A percentile compares a stretch with the other conserved stretches of the same genome.
Evolutionary conservation across 2,888 invertebrate species (phyloP).

Genomic region (Suillia variegata): DNA sequence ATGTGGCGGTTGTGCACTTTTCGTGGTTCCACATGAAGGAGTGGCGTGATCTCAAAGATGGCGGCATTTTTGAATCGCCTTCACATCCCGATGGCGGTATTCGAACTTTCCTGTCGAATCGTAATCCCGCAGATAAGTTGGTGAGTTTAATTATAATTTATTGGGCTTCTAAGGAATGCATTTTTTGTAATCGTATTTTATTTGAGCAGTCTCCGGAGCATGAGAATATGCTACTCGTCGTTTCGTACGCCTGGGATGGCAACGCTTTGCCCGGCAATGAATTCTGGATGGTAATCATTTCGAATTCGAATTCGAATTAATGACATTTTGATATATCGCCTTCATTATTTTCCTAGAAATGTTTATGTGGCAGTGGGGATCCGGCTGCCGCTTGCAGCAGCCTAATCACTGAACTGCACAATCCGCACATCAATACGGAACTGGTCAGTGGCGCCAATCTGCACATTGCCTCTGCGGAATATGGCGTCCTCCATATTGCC

Average conservation of each 20-base stretch:
- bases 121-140: conserved; percentile 66
- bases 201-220: conserved; percentile 41
- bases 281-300: conserved; percentile 67
- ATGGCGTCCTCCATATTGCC: conserved; percentile 53
- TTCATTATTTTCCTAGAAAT: conserved; percentile 41
- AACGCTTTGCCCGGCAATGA: conserved; percentile 77
- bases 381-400: conserved; percentile 67
- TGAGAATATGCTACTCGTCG: conserved; percentile 65
- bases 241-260: conserved; percentile 76
- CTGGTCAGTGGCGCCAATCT: conserved; percentile 63
- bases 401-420: conserved; percentile 66
- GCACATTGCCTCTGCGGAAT: conserved; percentile 60
- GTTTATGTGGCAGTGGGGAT: conserved; percentile 62
- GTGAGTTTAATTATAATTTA: conserved; percentile 27
- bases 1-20: conserved; percentile 70
- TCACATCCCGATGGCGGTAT: conserved; percentile 61
- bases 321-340: neutral
- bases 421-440: conserved; percentile 63
- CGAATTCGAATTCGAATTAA: conserved; percentile 24
- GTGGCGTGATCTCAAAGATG: conserved; percentile 63
- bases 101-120: conserved; percentile 63
- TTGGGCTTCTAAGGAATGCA: too few relatives aligned
- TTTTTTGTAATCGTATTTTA: neutral
- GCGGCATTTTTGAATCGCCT: conserved; percentile 46
- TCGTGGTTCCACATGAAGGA: conserved; percentile 65